These are phyloP conservation scores for Pachycephus smyrnensis DNA, from an alignment of 2,888 invertebrate genomes.

Conservation along the genomic window DNA sequence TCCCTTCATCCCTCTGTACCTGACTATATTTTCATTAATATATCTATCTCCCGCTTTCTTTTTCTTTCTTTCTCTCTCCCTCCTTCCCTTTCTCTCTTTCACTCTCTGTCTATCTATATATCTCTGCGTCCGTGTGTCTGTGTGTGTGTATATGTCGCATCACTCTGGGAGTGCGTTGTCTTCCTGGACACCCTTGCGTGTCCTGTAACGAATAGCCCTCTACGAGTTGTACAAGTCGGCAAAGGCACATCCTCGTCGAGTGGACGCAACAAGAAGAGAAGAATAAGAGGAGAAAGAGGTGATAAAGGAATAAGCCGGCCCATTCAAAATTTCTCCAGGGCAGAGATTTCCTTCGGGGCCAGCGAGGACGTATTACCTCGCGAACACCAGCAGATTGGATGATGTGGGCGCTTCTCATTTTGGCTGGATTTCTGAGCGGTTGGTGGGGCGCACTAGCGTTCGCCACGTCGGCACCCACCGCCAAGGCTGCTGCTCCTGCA, in stretches of 20 bases:
- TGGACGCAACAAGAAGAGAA: constrained; percentile 7
- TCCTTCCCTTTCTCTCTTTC: too few species aligned
- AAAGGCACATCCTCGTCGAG: too few species aligned
- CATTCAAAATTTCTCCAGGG: too few species aligned
- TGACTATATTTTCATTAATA: too few species aligned
- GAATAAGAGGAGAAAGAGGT: not conserved
- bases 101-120: not conserved
- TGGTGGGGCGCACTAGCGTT: constrained; percentile 61
- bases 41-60: too few species aligned
- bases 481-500: constrained; percentile 34
- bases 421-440: constrained; percentile 64
- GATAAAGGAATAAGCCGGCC: too few species aligned
- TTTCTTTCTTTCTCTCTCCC: too few species aligned
- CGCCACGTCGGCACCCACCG: constrained; percentile 54
- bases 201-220: too few species aligned
- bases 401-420: constrained; percentile 64
- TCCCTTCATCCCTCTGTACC: too few species aligned
- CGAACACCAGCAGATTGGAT: constrained; percentile 50
- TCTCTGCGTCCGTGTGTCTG: constrained; percentile 20
- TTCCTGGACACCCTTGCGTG: too few species aligned
- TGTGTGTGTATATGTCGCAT: not conserved
- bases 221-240: too few species aligned
- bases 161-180: too few species aligned
- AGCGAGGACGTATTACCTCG: constrained; percentile 34
- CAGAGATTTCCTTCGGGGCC: constrained; percentile 31